Evolutionary conservation across 2,113 vertebrate genomes (phyloP), one percentile per base, ranked within the genome.

Genomic region (Beaufortia kweichowensis): DNA sequence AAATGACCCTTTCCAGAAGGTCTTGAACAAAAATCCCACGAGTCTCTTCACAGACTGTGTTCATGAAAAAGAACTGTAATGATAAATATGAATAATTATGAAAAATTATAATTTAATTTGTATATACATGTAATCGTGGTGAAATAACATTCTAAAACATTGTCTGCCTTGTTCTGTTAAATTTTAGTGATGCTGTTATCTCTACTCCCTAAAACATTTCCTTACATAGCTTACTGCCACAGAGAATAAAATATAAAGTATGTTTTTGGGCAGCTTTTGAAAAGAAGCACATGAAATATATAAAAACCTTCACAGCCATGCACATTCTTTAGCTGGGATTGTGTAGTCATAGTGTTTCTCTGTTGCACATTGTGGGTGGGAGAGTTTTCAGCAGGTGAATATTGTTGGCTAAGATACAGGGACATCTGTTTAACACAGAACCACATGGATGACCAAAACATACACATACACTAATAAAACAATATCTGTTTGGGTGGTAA

Each of bases 281-380:
- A 50, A 33, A 10, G 12, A 59, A 33, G 19, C 56, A 78, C 63
- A 77, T 78, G 56, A 78, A 62, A 56, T 56, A 48, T 21, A 64
- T 75, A 48, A 78, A 75, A 79, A 15, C 28, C 23, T 14, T 61
- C 39, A 33, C 2, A 14, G 35, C 1, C 43, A 26, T 0, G 2
- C 63, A 46, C 48, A 23, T 59, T 24, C 50, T 48, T 46, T 55
- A 19, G 31, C 17, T 14, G 21, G 11, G 35, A 19, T 17, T 41
- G 23, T n/a, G 43, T 48, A 31, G 14, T 66, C 4, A 10, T 11
- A 41, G 35, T 29, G 33, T 15, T 43, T 4, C 28, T 55, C 48
- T 35, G 21, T 35, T 24, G 53, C 8, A 10, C 62, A 7, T 29
- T 77, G 46, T 60, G 14, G 7, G 17, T 57, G 11, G 46, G 15